Percentiles rank a stretch among this genome's conserved stretches.
Conservation (phyloP, 2,888 invertebrate genomes). For the Galerucella nymphaeae region DNA sequence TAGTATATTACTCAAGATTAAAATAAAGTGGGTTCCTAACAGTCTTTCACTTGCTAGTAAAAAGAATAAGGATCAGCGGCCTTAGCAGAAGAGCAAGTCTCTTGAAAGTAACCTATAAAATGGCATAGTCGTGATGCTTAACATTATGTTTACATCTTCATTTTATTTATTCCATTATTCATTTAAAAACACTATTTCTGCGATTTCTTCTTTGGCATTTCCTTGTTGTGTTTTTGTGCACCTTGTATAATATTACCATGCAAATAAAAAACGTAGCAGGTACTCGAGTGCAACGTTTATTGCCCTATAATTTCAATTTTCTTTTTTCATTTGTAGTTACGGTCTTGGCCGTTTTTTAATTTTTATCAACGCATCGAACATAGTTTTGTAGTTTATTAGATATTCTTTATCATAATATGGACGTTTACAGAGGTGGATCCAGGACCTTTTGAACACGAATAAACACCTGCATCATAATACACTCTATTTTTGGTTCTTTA, state of each 20-base stretch:
- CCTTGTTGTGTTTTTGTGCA: not conserved
- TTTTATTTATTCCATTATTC: too few species aligned
- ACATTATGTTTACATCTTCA: too few species aligned
- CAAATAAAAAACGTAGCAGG: not conserved
- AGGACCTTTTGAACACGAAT: too few species aligned
- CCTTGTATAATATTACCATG: not conserved
- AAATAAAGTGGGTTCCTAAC: conserved; percentile 4
- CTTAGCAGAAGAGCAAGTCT: conserved; percentile 1
- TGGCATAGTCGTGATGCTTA: conserved; percentile 11
- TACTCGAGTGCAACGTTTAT: conserved; percentile 29
- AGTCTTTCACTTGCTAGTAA: not conserved
- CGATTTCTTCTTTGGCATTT: too few species aligned
- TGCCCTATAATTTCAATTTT: conserved; percentile 24
- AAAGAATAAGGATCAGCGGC: not conserved
- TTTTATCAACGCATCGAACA: not conserved
- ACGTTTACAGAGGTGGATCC: too few species aligned
- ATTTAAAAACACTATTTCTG: too few species aligned
- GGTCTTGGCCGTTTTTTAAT: not conserved
- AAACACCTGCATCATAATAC: too few species aligned
- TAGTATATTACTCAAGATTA: conserved; percentile 5
- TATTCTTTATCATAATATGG: not conserved
- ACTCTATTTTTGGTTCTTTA: too few species aligned
- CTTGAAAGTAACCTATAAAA: too few species aligned
- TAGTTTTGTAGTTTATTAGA: not conserved
- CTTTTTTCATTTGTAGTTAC: not conserved